Conservation (phyloP, 2,797 vertebrate genomes). For the Sebastes elongatus region DNA sequence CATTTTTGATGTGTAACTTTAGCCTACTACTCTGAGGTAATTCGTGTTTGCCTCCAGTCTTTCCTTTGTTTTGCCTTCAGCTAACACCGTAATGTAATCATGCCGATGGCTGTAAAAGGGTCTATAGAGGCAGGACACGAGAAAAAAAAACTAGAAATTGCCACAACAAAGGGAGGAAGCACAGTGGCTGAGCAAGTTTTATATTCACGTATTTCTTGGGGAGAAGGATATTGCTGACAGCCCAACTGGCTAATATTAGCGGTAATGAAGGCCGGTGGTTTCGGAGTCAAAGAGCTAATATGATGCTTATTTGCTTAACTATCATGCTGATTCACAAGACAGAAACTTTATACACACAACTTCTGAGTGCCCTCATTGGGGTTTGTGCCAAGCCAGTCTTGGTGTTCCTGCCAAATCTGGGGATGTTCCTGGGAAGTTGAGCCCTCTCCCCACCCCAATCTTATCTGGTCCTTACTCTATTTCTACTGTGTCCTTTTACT, state of each 20-base stretch:
- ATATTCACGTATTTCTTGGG: not conserved
- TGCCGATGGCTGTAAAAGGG: too few species aligned
- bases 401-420: constrained; percentile 15
- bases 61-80: too few species aligned
- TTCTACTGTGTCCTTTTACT: constrained; percentile 16
- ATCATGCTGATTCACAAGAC: not conserved
- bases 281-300: not conserved
- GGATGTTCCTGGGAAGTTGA: constrained; percentile 28
- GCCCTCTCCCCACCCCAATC: not conserved
- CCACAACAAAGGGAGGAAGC: not conserved
- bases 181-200: not conserved
- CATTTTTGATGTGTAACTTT: too few species aligned
- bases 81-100: too few species aligned
- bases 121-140: not conserved
- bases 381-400: constrained; percentile 13
- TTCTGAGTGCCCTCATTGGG: constrained; percentile 1
- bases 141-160: too few species aligned
- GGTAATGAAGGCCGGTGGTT: not conserved
- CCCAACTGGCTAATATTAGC: not conserved
- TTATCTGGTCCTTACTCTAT: not conserved
- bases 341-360: constrained; percentile 9
- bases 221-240: not conserved
- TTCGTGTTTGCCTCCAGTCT: too few species aligned
- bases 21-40: too few species aligned
- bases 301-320: not conserved